phyloP scores from a whole-genome alignment of 2,797 vertebrate genomes.

The Cyprinella venusta region DNA sequence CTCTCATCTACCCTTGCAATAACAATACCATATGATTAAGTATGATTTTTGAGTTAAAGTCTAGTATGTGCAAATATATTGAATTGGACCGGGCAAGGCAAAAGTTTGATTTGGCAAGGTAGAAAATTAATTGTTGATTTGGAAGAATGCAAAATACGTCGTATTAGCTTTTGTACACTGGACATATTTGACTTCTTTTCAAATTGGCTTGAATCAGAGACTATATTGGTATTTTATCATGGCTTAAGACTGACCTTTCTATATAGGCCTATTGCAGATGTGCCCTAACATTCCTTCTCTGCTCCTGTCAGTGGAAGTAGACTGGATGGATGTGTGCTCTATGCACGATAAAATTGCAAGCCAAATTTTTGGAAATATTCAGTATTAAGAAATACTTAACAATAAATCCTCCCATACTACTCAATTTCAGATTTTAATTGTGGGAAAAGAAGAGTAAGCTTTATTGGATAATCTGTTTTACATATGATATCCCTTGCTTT shows the following conservation, averaged over 20 bases:
- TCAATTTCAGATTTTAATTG: constrained; percentile 50
- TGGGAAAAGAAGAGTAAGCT: constrained; percentile 56
- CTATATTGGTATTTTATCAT: constrained; percentile 20
- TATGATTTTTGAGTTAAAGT: neutral
- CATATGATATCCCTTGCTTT: constrained; percentile 59
- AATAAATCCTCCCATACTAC: constrained; percentile 30
- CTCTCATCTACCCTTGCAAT: constrained; percentile 59
- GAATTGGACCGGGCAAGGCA: neutral
- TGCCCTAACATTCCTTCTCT: neutral
- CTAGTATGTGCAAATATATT: neutral
- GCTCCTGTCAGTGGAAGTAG: constrained; percentile 30
- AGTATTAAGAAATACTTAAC: constrained; percentile 59
- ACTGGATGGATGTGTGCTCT: constrained; percentile 4
- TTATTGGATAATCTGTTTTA: constrained; percentile 70
- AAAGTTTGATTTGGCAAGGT: constrained; percentile 7
- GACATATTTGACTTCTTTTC: constrained; percentile 17
- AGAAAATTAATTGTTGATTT: neutral
- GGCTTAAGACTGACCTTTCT: constrained; percentile 20
- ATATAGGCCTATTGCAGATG: neutral
- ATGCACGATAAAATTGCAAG: constrained; percentile 46
- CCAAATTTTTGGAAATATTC: constrained; percentile 58
- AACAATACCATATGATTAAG: constrained; percentile 22
- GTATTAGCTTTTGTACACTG: neutral
- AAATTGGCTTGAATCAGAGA: constrained; percentile 4
- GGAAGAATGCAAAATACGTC: neutral